phyloP scores from a whole-genome alignment of 2,113 vertebrate genomes.

The Mobula hypostoma region DNA sequence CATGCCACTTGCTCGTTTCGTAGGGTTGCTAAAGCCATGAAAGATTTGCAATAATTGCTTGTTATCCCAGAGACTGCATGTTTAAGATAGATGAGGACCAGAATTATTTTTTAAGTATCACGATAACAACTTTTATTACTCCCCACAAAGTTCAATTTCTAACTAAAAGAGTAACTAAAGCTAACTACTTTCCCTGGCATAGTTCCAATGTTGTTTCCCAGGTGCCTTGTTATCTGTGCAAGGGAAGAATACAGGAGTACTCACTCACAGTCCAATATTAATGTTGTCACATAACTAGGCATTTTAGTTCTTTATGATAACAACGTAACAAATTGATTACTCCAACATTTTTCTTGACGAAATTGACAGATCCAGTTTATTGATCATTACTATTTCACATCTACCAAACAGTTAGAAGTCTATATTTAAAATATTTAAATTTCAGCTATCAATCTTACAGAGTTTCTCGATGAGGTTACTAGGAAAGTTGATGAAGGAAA shows the following conservation, averaged over 20 bases:
- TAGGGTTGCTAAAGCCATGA: neutral
- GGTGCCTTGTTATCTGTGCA: neutral
- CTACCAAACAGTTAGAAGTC: neutral
- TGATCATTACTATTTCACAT: neutral
- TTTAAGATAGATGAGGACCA: conserved; percentile 2
- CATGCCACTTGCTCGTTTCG: neutral
- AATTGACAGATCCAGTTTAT: neutral
- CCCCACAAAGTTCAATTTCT: conserved; percentile 10
- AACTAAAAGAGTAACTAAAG: neutral
- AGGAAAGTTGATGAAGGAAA: too few relatives aligned
- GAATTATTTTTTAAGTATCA: conserved; percentile 34
- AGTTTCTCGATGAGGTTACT: too few relatives aligned
- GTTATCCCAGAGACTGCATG: neutral
- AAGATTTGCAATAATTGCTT: conserved; percentile 17
- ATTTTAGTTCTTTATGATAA: neutral
- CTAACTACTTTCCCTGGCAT: conserved; percentile 20
- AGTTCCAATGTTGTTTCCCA: conserved; percentile 29
- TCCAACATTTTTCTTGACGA: neutral
- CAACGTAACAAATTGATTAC: neutral
- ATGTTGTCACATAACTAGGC: neutral
- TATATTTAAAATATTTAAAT: neutral
- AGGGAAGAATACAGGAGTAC: neutral
- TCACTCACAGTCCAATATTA: neutral
- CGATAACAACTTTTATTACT: neutral
- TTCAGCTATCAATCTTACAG: too few relatives aligned